phyloP scores from a whole-genome alignment of 2,113 vertebrate genomes.

The Gasterosteus aculeatus region DNA sequence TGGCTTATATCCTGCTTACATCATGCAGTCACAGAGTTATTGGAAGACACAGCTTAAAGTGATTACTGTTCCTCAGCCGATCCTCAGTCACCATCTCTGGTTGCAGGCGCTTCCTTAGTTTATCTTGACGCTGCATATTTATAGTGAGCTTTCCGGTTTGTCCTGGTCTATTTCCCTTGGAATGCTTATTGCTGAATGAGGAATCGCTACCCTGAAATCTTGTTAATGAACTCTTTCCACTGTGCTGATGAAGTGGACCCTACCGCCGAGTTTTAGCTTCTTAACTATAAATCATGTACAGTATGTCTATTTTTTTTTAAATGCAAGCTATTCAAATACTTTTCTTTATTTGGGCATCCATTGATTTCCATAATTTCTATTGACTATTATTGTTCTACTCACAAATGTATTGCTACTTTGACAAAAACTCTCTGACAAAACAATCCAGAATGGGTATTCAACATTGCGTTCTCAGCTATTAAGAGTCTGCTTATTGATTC shows the following conservation, averaged over 20 bases:
- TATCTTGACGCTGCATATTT: slow-evolving; percentile 57
- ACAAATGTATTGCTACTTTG: not conserved
- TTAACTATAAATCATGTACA: not conserved
- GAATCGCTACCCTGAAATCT: slow-evolving; percentile 17
- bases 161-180: not conserved
- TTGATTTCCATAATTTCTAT: slow-evolving; percentile 1
- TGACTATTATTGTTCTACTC: not conserved
- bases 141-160: slow-evolving; percentile 20
- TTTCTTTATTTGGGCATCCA: not conserved
- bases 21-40: not conserved
- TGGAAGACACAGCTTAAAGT: not conserved
- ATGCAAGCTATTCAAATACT: not conserved
- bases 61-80: not conserved
- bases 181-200: slow-evolving; percentile 26
- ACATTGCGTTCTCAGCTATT: not conserved
- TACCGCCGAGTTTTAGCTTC: slow-evolving; percentile 12
- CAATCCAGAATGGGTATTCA: not conserved
- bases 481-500: not conserved
- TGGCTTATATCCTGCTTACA: not conserved
- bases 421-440: not conserved
- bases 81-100: slow-evolving; percentile 4
- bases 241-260: slow-evolving; percentile 11
- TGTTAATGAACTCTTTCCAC: not conserved
- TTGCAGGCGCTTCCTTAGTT: slow-evolving; percentile 33
- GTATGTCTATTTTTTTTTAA: not conserved